Base-by-base conservation (phyloP, 1,140 invertebrate genomes). In the Megalopta genalis region DNA sequence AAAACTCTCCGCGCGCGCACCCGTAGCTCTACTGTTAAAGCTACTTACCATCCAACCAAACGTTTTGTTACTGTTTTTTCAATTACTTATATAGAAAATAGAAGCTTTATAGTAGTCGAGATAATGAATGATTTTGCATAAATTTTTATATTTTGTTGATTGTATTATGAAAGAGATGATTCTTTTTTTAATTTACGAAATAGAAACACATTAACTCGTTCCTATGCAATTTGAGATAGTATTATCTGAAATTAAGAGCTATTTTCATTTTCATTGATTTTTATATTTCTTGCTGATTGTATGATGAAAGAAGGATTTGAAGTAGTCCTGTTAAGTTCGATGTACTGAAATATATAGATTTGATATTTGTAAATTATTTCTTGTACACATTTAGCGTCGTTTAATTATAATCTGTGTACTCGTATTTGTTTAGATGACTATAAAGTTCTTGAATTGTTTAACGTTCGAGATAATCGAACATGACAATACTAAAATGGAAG, bases 271-370 rank as follows among this genome's bases (percentile, higher is more conserved):
- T 32, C 42, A 23, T 54, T 59, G 59, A 32, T 59, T 76, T 68
- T 57, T 27, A 67, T 57, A 9, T 1, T 4, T 32, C 32, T 7
- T 8, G 18, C 39, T 12, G 10, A 72, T 37, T 68, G 62, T 62
- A 23, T 46, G 37, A 37, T 49, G 27, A 10, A 27, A 16, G 39
- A 64, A 8, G 68, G 27, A 25, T 42, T 46, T 60, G 18, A 23
- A 77, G 60, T 66, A 70, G 12, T 70, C 70, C 32, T 25, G 23
- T 16, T 70, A 62, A 27, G 46, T 70, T 49, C 59, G 27, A 60
- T 23, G 8, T 52, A 16, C 49, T 39, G 27, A 6, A 42, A 46
- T 52, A 42, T 65, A 27, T 42, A 59, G 27, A 25, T 62, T 49
- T 46, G 42, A 27, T 0, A 46, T 42, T n/a, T 12, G 14, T 1